A percentile compares a stretch with the other conserved stretches of the same genome.
Conservation (phyloP, 2,113 vertebrate genomes). For the Gulo gulo region DNA sequence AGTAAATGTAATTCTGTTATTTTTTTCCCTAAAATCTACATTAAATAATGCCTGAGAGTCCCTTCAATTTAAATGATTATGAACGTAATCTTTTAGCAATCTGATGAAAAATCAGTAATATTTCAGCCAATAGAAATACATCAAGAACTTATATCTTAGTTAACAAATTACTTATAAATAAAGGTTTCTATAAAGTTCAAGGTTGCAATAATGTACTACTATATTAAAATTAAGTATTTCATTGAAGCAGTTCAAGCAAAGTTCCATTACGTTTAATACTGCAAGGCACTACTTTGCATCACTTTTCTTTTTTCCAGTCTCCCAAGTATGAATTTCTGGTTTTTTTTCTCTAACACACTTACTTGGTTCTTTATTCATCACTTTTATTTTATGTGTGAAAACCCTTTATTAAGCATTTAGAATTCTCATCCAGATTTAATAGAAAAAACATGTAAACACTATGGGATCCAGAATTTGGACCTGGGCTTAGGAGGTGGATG, state of each 20-base stretch:
- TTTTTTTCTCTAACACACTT: not conserved
- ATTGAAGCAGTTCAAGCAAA: conserved; percentile 20
- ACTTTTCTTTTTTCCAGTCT: not conserved
- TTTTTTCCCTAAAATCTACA: not conserved
- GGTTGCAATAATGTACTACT: conserved; percentile 32
- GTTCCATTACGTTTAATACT: conserved; percentile 39
- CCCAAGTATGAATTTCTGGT: not conserved
- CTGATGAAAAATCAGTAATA: not conserved
- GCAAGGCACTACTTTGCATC: not conserved
- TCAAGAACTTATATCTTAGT: not conserved
- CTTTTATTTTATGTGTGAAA: not conserved
- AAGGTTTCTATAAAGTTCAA: not conserved
- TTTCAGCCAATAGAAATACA: not conserved
- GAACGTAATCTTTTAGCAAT: not conserved
- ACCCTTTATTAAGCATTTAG: not conserved
- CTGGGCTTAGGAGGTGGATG: not conserved
- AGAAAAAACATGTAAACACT: not conserved
- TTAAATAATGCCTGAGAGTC: not conserved
- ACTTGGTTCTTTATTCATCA: not conserved
- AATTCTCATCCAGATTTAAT: not conserved
- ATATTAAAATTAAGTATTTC: conserved; percentile 28
- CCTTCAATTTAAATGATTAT: not conserved
- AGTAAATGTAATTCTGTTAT: not conserved
- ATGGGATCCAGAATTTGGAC: not conserved
- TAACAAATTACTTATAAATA: not conserved